Percentiles rank a stretch among this genome's conserved stretches.
These are phyloP conservation scores for Drosophila murphyi DNA, from an alignment of 1,140 invertebrate genomes.

Conservation along the genomic window DNA sequence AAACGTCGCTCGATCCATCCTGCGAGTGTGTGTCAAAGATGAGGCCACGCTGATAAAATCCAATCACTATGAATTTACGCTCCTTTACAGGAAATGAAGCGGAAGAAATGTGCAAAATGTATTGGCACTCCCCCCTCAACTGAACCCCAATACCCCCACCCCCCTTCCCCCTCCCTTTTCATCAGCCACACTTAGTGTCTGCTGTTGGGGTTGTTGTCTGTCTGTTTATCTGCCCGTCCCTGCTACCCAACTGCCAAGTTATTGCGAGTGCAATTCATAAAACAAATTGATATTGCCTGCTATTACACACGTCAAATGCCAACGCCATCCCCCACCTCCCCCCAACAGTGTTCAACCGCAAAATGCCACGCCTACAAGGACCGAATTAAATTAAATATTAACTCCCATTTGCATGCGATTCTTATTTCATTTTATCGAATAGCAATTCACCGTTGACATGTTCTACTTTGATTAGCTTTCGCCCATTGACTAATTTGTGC, in stretches of 20 bases:
- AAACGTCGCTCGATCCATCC: slow-evolving; percentile 28
- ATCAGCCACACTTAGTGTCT: slow-evolving; percentile 3
- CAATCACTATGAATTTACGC: slow-evolving; percentile 83
- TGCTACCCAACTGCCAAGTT: slow-evolving; percentile 64
- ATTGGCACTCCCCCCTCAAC: slow-evolving; percentile 53
- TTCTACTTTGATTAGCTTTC: slow-evolving; percentile 77
- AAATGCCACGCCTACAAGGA: slow-evolving; percentile 7
- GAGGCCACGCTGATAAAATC: slow-evolving; percentile 81
- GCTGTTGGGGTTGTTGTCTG: slow-evolving; percentile 15
- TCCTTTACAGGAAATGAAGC: slow-evolving; percentile 83
- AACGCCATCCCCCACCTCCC: slow-evolving; percentile 43
- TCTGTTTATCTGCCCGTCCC: slow-evolving; percentile 15
- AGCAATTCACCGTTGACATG: slow-evolving; percentile 70
- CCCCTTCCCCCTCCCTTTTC: not conserved
- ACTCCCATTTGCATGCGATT: slow-evolving; percentile 79
- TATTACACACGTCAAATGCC: slow-evolving; percentile 77
- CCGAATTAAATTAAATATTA: slow-evolving; percentile 81
- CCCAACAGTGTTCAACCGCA: slow-evolving; percentile 48
- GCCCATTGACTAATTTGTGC: slow-evolving; percentile 72
- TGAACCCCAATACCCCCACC: no score
- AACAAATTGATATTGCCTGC: slow-evolving; percentile 82
- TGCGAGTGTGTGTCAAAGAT: slow-evolving; percentile 77
- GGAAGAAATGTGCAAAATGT: slow-evolving; percentile 83
- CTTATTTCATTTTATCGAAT: slow-evolving; percentile 52
- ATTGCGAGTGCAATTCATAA: slow-evolving; percentile 81